Base-by-base conservation (phyloP, 2,888 invertebrate genomes). In the Philhelius pedissequus region DNA sequence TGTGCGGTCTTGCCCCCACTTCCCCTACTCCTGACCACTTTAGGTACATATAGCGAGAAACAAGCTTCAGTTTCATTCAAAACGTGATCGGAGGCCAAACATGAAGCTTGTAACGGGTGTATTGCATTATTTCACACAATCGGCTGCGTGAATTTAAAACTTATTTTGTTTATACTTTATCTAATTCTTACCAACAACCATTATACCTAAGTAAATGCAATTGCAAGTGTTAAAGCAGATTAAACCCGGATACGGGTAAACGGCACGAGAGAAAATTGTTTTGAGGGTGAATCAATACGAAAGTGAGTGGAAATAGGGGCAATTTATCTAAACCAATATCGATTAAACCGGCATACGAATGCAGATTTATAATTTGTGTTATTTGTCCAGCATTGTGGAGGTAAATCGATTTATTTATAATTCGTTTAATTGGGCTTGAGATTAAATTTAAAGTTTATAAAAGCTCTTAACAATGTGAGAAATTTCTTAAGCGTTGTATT, bases 1-100 rank as follows among this genome's bases (percentile, higher is more conserved):
- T n/a, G n/a, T n/a, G n/a, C n/a, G n/a, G n/a, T n/a, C n/a, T n/a
- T n/a, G n/a, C n/a, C n/a, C n/a, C n/a, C n/a, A n/a, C n/a, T n/a
- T n/a, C n/a, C n/a, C n/a, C n/a, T n/a, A n/a, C n/a, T n/a, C 40
- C 18, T 4, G n/a, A 25, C 40, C 25, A 60, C 40, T 60, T 40
- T 5, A n/a, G 4, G 22, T 48, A 30, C 1, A 9, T 43, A 15
- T 40, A 15, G 30, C 54, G 13, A 50, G 43, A 66, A 71, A 52
- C 64, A 66, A 27, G 40, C 70, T 76, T 76, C 43, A 81, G 80
- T 76, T 18, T 27, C 18, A 43, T 40, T 60, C 71, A 30, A 62
- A 82, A 68, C 78, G 77, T 77, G 71, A 77, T 77, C 66, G 60
- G 64, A 70, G 50, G 50, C 70, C 70, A 70, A 58, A 71, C 27